Base-by-base conservation (phyloP, 2,113 vertebrate species). In the Xenus cinereus region DNA sequence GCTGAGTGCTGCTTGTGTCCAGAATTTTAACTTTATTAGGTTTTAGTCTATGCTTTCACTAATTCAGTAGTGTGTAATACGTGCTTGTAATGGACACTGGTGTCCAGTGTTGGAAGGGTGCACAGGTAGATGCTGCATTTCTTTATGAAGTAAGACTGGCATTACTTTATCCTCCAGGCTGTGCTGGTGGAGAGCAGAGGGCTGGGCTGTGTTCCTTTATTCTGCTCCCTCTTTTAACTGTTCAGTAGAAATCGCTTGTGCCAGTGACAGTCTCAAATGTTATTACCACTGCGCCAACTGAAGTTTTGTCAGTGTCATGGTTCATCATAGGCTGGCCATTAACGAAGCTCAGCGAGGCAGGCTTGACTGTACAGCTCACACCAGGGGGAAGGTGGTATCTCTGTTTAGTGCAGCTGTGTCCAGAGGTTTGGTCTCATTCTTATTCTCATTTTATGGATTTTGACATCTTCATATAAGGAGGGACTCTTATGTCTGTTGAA, bases 311-410 rank as follows among this genome's bases (percentile, higher is more conserved):
- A 13, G 41, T 15, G 51, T 84, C 3, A 0, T 9, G 2, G 78
- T 73, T 66, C 41, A 19, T 89, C 48, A 7, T 27, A 45, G 72
- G 6, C 30, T 51, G 9, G 27, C 6, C 2, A 32, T 66, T 93
- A 77, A 81, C 1, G 0, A 77, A 84, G 69, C 68, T 90, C 83
- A 32, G 68, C 0, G 0, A 39, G 54, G 51, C 59, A 63, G 59
- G 4, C 37, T 51, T 56, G 62, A 19, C 37, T 59, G 26, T 39
- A 39, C 3, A 3, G 39, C 83, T 59, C 43, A 20, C 51, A 50
- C 37, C n/a, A 35, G 30, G 20, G 33, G 26, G 13, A 76, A 11
- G 28, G 20, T n/a, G 45, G 2, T 57, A 3, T 64, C 23, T 91
- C 45, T 63, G 13, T 84, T 89, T 7, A 39, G 20, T 28, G 50